Conservation (phyloP, 1,140 invertebrate genomes). For the Drosophila aff. region DNA sequence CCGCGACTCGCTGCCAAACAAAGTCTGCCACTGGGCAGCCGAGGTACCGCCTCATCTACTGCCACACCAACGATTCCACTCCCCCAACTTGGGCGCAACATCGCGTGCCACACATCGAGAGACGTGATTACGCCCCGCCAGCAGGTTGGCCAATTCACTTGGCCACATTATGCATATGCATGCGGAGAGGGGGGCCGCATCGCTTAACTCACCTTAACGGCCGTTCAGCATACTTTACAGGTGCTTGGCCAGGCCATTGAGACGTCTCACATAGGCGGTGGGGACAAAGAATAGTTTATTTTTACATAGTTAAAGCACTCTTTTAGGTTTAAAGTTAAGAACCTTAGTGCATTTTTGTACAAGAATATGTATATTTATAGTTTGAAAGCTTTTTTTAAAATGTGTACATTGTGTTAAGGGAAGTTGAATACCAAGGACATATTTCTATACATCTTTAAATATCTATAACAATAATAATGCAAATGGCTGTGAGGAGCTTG, state of each 20-base stretch:
- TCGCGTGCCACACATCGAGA: constrained; percentile 53
- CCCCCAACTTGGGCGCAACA: constrained; percentile 2
- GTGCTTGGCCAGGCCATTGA: constrained; percentile 36
- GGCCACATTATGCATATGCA: constrained; percentile 44
- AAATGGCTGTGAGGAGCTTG: background rate
- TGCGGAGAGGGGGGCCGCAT: constrained; percentile 5
- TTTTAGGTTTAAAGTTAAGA: background rate
- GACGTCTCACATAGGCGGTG: constrained; percentile 39
- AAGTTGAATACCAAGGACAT: background rate
- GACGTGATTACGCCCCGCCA: constrained; percentile 48
- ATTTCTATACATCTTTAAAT: background rate
- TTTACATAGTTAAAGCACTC: background rate
- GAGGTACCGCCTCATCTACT: constrained; percentile 2
- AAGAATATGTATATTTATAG: background rate
- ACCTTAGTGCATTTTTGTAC: background rate
- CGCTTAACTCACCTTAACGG: constrained; percentile 43
- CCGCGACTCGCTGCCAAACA: constrained; percentile 9
- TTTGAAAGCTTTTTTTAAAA: background rate
- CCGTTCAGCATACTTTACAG: constrained; percentile 46
- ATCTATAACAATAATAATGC: constrained; percentile 3
- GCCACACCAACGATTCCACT: constrained; percentile 11
- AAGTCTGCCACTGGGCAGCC: constrained; percentile 28
- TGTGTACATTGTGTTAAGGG: too few relatives aligned
- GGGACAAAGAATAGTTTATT: constrained; percentile 6
- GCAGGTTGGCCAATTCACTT: constrained; percentile 20